phyloP scores from a whole-genome alignment of 2,888 invertebrate species.

The Rugalucina vietnamica region DNA sequence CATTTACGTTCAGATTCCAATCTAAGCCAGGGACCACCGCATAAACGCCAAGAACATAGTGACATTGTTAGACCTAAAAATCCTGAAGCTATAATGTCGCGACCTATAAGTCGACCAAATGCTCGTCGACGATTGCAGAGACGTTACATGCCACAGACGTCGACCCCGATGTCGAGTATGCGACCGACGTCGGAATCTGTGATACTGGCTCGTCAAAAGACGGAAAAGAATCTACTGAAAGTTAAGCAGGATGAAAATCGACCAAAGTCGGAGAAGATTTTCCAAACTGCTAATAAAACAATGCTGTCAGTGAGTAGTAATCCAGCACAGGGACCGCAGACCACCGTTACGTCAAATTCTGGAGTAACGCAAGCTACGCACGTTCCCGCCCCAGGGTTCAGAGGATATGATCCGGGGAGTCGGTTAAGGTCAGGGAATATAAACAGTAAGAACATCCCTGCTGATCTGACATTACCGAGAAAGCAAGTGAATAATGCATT shows the following conservation, averaged over 20 bases:
- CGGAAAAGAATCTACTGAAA: constrained; percentile 61
- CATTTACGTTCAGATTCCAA: constrained; percentile 2
- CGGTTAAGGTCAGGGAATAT: constrained; percentile 40
- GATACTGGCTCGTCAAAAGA: constrained; percentile 62
- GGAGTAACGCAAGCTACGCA: constrained; percentile 54
- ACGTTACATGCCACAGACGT: constrained; percentile 55
- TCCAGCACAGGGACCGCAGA: constrained; percentile 59
- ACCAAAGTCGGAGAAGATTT: constrained; percentile 63
- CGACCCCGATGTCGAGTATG: constrained; percentile 23
- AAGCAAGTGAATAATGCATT: constrained; percentile 44
- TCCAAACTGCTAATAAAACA: constrained; percentile 45
- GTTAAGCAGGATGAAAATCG: constrained; percentile 51
- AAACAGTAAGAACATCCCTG: constrained; percentile 42
- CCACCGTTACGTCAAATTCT: constrained; percentile 47
- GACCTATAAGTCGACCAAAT: constrained; percentile 51
- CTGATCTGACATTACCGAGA: constrained; percentile 56
- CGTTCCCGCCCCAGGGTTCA: constrained; percentile 51
- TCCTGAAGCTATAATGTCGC: constrained; percentile 53
- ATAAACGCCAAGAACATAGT: background rate
- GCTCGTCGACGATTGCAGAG: constrained; percentile 55
- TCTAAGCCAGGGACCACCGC: background rate
- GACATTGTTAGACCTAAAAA: constrained; percentile 36
- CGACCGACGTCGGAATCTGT: constrained; percentile 63
- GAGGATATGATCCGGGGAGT: constrained; percentile 53
- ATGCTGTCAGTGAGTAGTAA: constrained; percentile 51